Evolutionary conservation across 2,113 vertebrate genomes (phyloP), one percentile per base, ranked within the genome.

Genomic region (Dissostichus mawsoni): DNA sequence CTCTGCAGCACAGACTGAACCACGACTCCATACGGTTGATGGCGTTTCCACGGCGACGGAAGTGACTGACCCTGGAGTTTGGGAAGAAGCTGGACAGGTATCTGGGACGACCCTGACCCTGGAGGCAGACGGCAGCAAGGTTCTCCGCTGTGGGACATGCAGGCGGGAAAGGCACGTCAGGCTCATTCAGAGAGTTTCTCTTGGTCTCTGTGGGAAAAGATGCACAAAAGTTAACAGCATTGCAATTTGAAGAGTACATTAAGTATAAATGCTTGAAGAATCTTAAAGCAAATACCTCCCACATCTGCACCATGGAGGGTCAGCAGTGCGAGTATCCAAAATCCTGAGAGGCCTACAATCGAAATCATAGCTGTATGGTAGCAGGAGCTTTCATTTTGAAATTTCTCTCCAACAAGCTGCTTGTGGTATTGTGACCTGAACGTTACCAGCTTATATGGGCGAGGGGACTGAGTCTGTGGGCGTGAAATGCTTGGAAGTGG

Each of bases 131-230:
- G 44, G 81, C 89, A 4, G 52, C 51, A 0, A 96, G 45, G 53
- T 96, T 94, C 11, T 53, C 13, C 0, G 16, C 0, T 0, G 70
- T 80, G 36, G 97, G 97, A 41, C 61, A 25, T 5, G 91, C 96
- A 0, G 96, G 97, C 0, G 96, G 96, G 80, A 97, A 97, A 1
- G 86, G 82, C 44, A 93, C 73, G 0, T 88, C n/a, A 0, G 84
- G 78, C 20, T 80, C 72, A 9, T 58, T 67, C 3, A 62, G 53
- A 64, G 18, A 11, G 41, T 25, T 55, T 5, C 0, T 18, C 29
- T 52, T 14, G 18, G 80, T 76, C 29, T 29, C 29, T 29, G 29
- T 29, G 29, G 29, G 29, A 29, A 29, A 29, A 29, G 4, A 29
- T 29, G 18, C 9, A 55, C 11, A 71, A 4, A 63, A 4, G n/a